phyloP scores from a whole-genome alignment of 2,113 vertebrate species.

The Bothrops jararaca region DNA sequence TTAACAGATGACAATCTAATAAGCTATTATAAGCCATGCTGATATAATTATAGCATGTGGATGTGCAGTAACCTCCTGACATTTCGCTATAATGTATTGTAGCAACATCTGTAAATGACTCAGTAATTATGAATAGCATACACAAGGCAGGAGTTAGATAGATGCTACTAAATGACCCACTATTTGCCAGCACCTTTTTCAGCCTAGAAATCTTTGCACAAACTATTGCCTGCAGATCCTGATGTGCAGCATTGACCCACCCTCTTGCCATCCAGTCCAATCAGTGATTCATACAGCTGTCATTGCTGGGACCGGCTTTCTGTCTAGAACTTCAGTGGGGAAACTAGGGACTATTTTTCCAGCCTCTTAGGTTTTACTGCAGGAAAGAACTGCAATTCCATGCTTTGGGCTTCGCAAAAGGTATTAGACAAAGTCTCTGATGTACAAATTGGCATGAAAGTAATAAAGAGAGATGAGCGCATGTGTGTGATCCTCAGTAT shows the following conservation, averaged over 20 bases:
- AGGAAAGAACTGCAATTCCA: background rate
- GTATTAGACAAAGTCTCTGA: background rate
- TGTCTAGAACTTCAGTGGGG: background rate
- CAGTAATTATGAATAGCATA: background rate
- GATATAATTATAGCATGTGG: constrained; percentile 43
- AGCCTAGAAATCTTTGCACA: background rate
- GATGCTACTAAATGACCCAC: background rate
- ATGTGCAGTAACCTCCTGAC: constrained; percentile 43
- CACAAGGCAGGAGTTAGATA: background rate
- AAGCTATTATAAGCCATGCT: constrained; percentile 53
- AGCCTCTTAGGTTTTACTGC: background rate
- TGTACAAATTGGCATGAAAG: background rate
- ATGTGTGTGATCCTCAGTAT: background rate
- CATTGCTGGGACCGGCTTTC: background rate
- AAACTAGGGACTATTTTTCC: background rate
- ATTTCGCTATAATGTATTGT: constrained; percentile 36
- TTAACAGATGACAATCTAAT: constrained; percentile 61
- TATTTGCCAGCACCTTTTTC: background rate
- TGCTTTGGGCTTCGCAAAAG: background rate
- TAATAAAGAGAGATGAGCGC: background rate
- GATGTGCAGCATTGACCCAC: background rate
- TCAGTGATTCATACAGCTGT: too few relatives aligned
- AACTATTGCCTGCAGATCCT: background rate
- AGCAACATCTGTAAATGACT: constrained; percentile 46
- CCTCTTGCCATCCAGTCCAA: background rate